Evolutionary conservation across 2,888 invertebrate species (phyloP).

Genomic region (Andricus quercusramuli): DNA sequence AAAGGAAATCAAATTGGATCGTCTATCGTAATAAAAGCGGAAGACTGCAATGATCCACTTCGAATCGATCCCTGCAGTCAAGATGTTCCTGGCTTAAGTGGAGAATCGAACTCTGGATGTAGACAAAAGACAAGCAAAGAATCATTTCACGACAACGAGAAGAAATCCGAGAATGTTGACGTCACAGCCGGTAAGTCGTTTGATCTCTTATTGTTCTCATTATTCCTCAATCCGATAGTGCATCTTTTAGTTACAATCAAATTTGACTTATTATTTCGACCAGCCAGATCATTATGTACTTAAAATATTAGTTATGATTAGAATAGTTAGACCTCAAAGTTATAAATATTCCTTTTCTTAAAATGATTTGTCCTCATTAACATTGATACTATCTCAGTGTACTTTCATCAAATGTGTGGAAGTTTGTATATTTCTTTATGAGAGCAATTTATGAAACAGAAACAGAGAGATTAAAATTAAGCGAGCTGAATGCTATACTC

Average conservation of each 20-base stretch:
- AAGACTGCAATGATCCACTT: slow-evolving; percentile 52
- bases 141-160: slow-evolving; percentile 28
- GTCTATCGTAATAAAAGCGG: slow-evolving; percentile 43
- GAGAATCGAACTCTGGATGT: slow-evolving; percentile 17
- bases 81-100: slow-evolving; percentile 20
- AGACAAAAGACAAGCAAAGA: slow-evolving; percentile 33
- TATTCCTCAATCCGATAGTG: not conserved
- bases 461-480: slow-evolving; percentile 29
- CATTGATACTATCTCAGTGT: not conserved
- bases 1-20: slow-evolving; percentile 46
- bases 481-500: not conserved
- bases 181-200: slow-evolving; percentile 23
- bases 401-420: not conserved
- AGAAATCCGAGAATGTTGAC: slow-evolving; percentile 18
- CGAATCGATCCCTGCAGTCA: slow-evolving; percentile 44
- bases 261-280: not conserved
- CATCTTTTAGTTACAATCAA: not conserved
- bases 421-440: slow-evolving; percentile 3
- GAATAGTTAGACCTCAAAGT: not conserved
- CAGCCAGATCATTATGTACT: too few species aligned
- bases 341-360: not conserved
- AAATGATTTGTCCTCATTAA: not conserved
- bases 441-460: slow-evolving; percentile 1
- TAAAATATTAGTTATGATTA: too few species aligned
- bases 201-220: not conserved